These are phyloP conservation scores for Microcebus tavaratra DNA, from an alignment of 2,113 vertebrate genomes.

Conservation along the genomic window DNA sequence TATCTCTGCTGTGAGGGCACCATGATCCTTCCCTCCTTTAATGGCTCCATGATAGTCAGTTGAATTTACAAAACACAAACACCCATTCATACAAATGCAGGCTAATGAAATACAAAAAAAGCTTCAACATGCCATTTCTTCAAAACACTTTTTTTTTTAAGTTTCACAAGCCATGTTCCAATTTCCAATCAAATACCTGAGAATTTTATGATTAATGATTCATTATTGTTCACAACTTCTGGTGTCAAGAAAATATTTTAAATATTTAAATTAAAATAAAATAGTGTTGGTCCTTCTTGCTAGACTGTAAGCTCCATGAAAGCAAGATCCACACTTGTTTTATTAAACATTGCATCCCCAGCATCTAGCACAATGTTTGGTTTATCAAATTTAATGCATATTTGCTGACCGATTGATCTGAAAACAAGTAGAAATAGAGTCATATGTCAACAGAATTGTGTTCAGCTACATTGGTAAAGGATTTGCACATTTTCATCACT, in stretches of 20 bases:
- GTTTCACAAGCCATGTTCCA: background rate
- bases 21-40: background rate
- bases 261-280: too few species aligned
- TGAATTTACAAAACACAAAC: background rate
- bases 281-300: background rate
- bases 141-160: background rate
- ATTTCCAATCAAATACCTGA: background rate
- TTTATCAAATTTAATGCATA: background rate
- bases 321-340: background rate
- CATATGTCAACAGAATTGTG: background rate
- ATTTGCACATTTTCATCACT: background rate
- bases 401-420: background rate
- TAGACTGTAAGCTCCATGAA: background rate
- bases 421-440: background rate
- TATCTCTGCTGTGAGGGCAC: background rate
- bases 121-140: background rate
- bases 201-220: background rate
- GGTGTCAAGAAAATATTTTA: background rate
- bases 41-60: background rate
- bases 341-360: background rate
- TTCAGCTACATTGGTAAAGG: background rate
- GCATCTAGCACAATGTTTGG: background rate
- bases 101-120: background rate
- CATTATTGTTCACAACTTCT: background rate
- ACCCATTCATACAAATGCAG: background rate